Evolutionary conservation across 2,113 vertebrate species (phyloP).

Genomic region (Dolichotis patagonum): DNA sequence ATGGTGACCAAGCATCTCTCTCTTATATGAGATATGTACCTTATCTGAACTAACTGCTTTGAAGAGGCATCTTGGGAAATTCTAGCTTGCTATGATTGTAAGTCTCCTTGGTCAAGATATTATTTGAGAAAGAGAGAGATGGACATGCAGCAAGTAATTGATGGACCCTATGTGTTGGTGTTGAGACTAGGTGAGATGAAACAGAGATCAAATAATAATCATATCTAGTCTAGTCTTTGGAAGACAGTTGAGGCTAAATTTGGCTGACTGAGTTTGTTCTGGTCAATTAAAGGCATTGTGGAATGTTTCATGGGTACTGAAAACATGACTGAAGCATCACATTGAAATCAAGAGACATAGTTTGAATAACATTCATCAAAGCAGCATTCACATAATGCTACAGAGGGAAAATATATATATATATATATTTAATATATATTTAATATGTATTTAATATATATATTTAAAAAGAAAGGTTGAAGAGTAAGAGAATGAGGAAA

Average conservation of each 20-base stretch:
- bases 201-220: constrained; percentile 36
- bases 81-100: background rate
- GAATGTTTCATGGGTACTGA: constrained; percentile 13
- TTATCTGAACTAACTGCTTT: background rate
- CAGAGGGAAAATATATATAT: too few species aligned
- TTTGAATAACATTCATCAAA: background rate
- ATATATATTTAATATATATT: too few species aligned
- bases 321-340: constrained; percentile 29
- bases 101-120: constrained; percentile 54
- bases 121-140: constrained; percentile 38
- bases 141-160: background rate
- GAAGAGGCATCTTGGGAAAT: constrained; percentile 43
- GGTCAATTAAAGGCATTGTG: constrained; percentile 43
- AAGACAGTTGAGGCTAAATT: constrained; percentile 1
- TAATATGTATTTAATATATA: too few species aligned
- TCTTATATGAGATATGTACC: background rate
- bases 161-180: background rate
- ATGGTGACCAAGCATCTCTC: constrained; percentile 14
- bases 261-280: background rate
- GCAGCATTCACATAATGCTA: background rate
- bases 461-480: too few species aligned
- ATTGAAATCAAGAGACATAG: constrained; percentile 61
- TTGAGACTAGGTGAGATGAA: constrained; percentile 49
- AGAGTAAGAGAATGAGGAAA: too few species aligned
- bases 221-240: constrained; percentile 28